These are phyloP conservation scores for Lithosia quadra DNA, from an alignment of 2,888 invertebrate genomes.

Conservation along the genomic window DNA sequence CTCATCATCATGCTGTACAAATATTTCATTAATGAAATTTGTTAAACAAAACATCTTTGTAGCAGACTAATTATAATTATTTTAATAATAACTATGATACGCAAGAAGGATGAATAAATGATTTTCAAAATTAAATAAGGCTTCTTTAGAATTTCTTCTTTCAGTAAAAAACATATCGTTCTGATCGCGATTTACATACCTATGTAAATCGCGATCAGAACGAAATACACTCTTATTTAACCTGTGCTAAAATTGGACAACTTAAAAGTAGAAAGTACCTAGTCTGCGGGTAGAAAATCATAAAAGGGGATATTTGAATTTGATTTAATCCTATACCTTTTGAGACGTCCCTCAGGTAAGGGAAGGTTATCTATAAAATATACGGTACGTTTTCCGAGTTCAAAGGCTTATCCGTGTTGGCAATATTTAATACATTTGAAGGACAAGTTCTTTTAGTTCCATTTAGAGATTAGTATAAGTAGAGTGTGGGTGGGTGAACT, in stretches of 20 bases:
- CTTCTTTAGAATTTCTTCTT: not conserved
- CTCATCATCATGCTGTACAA: not conserved
- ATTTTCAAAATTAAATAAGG: not conserved
- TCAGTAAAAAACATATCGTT: too few species aligned
- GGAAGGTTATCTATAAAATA: slow-evolving; percentile 36
- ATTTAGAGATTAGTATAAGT: not conserved
- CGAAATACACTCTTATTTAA: slow-evolving; percentile 40
- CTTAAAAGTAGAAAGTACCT: slow-evolving; percentile 34
- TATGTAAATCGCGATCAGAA: not conserved
- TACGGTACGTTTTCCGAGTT: slow-evolving; percentile 28
- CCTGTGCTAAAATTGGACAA: slow-evolving; percentile 42
- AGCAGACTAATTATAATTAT: slow-evolving; percentile 3
- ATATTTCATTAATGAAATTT: slow-evolving; percentile 1
- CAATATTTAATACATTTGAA: slow-evolving; percentile 10
- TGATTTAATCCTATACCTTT: slow-evolving; percentile 48
- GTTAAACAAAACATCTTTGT: slow-evolving; percentile 18
- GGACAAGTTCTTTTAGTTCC: not conserved
- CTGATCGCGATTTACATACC: too few species aligned
- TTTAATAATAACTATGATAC: not conserved
- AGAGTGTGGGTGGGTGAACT: not conserved
- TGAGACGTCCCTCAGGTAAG: slow-evolving; percentile 39
- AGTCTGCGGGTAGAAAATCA: slow-evolving; percentile 29
- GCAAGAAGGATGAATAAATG: not conserved
- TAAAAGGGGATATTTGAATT: slow-evolving; percentile 54
- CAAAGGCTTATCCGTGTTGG: slow-evolving; percentile 17